Evolutionary conservation across 2,113 vertebrate species (phyloP).

Genomic region (Trochalopteron elliotii): DNA sequence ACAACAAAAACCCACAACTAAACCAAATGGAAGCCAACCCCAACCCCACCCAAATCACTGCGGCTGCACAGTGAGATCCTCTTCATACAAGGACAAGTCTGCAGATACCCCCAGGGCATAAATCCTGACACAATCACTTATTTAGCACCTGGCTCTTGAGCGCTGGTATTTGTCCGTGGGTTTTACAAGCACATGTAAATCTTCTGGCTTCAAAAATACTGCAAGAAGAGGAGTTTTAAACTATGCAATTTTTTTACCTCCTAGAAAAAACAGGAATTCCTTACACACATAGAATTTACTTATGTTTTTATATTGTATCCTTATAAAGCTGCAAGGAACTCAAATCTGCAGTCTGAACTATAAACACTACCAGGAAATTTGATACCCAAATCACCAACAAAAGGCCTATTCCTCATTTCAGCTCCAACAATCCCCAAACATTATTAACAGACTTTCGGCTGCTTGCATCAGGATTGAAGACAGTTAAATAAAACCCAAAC

Average conservation of each 20-base stretch:
- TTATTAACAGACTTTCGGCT: neutral
- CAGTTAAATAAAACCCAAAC: neutral
- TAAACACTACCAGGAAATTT: neutral
- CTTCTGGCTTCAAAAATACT: neutral
- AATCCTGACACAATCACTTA: neutral
- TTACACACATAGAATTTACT: neutral
- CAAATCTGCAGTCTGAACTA: neutral
- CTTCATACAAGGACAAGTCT: neutral
- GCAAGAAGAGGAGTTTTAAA: neutral
- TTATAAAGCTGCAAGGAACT: neutral
- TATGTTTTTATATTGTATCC: neutral
- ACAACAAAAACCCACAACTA: neutral
- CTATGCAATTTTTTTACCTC: neutral
- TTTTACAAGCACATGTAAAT: neutral
- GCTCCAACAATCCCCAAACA: neutral
- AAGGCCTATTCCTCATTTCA: conserved; percentile 29
- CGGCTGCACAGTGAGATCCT: neutral
- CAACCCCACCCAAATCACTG: accelerated
- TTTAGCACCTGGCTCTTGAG: neutral
- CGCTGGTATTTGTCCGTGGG: neutral
- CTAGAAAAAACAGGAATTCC: neutral
- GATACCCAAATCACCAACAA: neutral
- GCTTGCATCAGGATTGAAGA: conserved; percentile 17
- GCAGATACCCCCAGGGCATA: accelerated
- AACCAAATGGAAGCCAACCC: neutral